Evolutionary conservation across 2,113 vertebrate species (phyloP).

Genomic region (Melanerpes formicivorus): DNA sequence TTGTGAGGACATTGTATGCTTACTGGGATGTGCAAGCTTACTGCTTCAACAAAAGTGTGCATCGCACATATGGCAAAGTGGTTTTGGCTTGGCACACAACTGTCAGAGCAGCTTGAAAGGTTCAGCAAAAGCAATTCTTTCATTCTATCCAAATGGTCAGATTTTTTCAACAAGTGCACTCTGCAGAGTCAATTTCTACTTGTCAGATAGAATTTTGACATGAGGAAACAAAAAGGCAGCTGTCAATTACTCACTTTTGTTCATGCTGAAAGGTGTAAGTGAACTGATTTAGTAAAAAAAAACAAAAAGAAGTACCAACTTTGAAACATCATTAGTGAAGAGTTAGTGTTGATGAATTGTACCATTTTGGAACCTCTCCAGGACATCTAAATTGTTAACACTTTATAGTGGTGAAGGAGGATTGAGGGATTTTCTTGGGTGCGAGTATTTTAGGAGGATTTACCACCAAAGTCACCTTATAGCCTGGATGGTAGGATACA

Average conservation of each 20-base stretch:
- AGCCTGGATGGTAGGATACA: background rate
- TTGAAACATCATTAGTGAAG: background rate
- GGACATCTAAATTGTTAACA: background rate
- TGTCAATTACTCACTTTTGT: background rate
- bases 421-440: background rate
- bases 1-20: background rate
- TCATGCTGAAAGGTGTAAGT: background rate
- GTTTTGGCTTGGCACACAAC: background rate
- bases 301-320: background rate
- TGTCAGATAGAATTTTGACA: background rate
- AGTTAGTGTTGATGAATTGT: background rate
- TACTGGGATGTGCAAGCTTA: background rate
- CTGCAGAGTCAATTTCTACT: background rate
- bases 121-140: background rate
- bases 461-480: background rate
- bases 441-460: background rate
- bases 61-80: background rate
- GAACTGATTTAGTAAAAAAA: background rate
- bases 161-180: background rate
- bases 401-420: background rate
- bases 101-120: background rate
- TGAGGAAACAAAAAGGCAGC: background rate
- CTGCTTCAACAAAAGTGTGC: accelerated
- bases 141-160: background rate
- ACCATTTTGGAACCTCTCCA: background rate